A percentile compares a stretch with the other conserved stretches of the same genome.
Conservation (phyloP, 30 jellyfish, hydroid and myxozoan species). For the Pelagia noctiluca region DNA sequence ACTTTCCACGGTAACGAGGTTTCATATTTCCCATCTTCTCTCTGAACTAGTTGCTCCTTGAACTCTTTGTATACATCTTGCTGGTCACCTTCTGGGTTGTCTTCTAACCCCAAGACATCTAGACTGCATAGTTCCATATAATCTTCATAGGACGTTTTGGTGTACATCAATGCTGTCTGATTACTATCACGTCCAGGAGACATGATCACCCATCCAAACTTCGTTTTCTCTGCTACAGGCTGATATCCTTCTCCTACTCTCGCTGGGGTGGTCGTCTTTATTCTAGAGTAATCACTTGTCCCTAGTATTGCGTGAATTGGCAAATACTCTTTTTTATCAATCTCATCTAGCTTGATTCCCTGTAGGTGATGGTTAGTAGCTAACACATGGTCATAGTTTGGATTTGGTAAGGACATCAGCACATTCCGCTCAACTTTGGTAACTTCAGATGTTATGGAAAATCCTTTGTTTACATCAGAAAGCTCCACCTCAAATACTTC, state of each 20-base stretch:
- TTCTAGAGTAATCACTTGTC: constrained; percentile 15
- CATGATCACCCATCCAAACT: constrained; percentile 25
- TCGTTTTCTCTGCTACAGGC: constrained; percentile 41
- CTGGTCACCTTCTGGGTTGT: not conserved
- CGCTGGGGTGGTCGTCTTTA: constrained; percentile 34
- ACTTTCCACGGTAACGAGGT: not conserved
- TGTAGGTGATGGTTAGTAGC: constrained; percentile 36
- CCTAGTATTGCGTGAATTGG: constrained; percentile 35
- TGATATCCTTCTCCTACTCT: constrained; percentile 30
- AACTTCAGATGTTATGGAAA: not conserved
- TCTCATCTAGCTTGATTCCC: constrained; percentile 57
- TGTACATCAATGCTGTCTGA: not conserved
- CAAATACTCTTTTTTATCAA: constrained; percentile 29
- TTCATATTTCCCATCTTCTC: not conserved
- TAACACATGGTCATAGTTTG: constrained; percentile 15
- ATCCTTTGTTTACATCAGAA: not conserved
- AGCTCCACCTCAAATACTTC: constrained; percentile 10
- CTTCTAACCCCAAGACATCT: constrained; percentile 27
- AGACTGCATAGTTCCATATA: not conserved
- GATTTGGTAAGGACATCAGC: constrained; percentile 19
- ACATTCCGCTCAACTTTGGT: not conserved
- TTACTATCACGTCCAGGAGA: not conserved
- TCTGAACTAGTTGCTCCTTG: no score
- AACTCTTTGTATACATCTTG: not conserved
- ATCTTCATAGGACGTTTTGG: not conserved